A percentile compares a stretch with the other conserved stretches of the same genome.
Conservation (phyloP, 2,113 vertebrate genomes). For the Crotalus horridus region DNA sequence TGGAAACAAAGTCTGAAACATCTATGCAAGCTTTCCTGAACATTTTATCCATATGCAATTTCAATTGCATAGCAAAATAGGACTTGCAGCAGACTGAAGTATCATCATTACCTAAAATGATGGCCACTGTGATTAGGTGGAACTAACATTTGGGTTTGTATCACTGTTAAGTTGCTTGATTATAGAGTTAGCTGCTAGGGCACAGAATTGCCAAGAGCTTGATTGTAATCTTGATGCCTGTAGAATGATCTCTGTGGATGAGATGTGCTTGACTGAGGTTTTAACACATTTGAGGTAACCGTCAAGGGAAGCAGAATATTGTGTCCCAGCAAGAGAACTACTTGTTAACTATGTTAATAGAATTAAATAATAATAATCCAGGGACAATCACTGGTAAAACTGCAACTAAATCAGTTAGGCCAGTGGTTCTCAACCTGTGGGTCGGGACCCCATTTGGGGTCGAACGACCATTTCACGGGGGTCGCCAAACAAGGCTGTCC, state of each 20-base stretch:
- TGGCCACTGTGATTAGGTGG: neutral
- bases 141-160: neutral
- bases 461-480: no score
- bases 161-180: constrained; percentile 10
- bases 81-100: neutral
- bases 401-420: constrained; percentile 3
- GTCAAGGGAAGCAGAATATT: neutral
- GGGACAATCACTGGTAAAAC: neutral
- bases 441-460: no score
- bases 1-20: neutral
- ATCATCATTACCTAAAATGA: constrained; percentile 22
- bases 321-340: constrained; percentile 1
- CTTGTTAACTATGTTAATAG: neutral
- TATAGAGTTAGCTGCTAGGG: neutral
- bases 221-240: constrained; percentile 6
- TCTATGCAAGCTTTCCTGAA: neutral
- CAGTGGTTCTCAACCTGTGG: no score
- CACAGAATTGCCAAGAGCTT: neutral
- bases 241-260: neutral
- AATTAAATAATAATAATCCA: neutral
- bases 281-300: neutral
- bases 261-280: neutral
- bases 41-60: neutral
- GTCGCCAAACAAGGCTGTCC: no score
- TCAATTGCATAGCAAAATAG: constrained; percentile 4